These are phyloP conservation scores for Acanthiza pusilla DNA, from an alignment of 2,797 vertebrate species.

Conservation along the genomic window DNA sequence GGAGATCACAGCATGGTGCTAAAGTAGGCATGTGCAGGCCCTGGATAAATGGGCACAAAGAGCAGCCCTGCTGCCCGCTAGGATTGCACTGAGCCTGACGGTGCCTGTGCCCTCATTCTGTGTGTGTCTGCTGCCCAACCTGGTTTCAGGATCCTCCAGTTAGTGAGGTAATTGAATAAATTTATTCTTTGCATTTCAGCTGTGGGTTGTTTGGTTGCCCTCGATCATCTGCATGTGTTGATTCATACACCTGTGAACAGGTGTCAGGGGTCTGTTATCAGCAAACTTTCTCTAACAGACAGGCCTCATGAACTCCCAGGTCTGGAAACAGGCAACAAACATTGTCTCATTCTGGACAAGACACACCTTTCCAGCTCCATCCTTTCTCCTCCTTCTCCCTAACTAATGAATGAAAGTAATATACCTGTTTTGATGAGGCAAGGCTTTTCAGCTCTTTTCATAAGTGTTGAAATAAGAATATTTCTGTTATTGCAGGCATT, in stretches of 20 bases:
- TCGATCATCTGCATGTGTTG: not conserved
- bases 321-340: not conserved
- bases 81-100: not conserved
- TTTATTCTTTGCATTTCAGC: not conserved
- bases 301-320: not conserved
- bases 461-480: not conserved
- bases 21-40: fast-evolving
- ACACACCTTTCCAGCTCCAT: not conserved
- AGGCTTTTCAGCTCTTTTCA: not conserved
- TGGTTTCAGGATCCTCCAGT: not conserved
- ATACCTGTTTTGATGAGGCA: not conserved
- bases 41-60: not conserved
- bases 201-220: not conserved
- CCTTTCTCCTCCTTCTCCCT: not conserved
- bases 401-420: not conserved
- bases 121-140: not conserved
- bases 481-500: not conserved
- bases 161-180: fast-evolving
- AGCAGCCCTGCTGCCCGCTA: fast-evolving
- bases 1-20: not conserved
- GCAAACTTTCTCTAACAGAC: not conserved
- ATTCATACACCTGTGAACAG: not conserved
- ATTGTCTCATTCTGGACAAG: not conserved
- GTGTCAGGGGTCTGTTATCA: not conserved
- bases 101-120: not conserved